These are phyloP conservation scores for Luperina nickerlii DNA, from an alignment of 2,888 invertebrate species.

Conservation along the genomic window DNA sequence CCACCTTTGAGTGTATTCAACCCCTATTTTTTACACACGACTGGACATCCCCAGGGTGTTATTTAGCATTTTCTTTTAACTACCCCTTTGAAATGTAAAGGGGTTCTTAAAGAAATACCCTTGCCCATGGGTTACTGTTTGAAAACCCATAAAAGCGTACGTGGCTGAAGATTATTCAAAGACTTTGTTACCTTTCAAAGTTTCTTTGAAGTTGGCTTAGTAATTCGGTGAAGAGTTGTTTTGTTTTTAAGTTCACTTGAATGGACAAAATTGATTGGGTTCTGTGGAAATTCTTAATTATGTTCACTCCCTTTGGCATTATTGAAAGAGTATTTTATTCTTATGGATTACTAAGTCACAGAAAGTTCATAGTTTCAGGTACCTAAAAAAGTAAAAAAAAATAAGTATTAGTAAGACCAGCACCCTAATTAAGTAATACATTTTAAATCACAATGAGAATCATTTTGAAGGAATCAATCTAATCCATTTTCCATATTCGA, in stretches of 20 bases:
- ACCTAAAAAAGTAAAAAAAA: background rate
- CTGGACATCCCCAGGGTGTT: constrained; percentile 43
- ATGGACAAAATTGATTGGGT: background rate
- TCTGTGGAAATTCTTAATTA: background rate
- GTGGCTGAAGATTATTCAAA: constrained; percentile 53
- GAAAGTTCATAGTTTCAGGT: background rate
- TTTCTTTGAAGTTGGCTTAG: constrained; percentile 43
- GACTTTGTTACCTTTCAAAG: constrained; percentile 43
- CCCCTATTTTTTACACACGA: constrained; percentile 45
- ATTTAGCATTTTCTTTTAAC: constrained; percentile 54
- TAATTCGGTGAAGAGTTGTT: constrained; percentile 19
- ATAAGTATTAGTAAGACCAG: too few species aligned
- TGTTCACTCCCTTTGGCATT: background rate
- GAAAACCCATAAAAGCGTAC: constrained; percentile 47
- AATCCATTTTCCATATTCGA: too few species aligned
- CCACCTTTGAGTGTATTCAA: too few species aligned
- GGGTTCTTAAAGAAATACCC: constrained; percentile 60
- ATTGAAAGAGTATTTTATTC: background rate
- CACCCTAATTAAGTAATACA: too few species aligned
- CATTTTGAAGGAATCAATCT: too few species aligned
- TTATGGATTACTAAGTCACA: background rate
- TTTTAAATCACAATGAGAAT: too few species aligned
- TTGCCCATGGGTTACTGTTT: constrained; percentile 36
- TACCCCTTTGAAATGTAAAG: constrained; percentile 55
- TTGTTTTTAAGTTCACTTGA: background rate